Evolutionary conservation across 2,797 vertebrate genomes (phyloP).

Genomic region (Crax fasciolata): DNA sequence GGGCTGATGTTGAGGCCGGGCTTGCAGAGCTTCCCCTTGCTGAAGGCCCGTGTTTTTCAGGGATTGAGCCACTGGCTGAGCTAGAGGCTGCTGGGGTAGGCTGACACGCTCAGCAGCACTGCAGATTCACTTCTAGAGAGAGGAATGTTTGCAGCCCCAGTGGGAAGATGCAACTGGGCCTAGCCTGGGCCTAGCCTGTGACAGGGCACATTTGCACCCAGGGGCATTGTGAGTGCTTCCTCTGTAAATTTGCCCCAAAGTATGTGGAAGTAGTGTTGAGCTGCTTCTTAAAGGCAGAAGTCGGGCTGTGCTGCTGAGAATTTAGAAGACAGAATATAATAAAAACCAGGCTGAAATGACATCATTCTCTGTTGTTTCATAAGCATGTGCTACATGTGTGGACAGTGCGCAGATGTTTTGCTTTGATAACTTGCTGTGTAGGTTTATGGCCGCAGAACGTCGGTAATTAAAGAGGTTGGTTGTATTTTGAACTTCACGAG

Average conservation of each 20-base stretch:
- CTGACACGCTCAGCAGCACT: background rate
- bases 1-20: background rate
- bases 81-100: background rate
- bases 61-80: background rate
- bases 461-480: background rate
- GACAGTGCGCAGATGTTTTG: conserved; percentile 40
- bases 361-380: conserved; percentile 50
- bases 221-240: background rate
- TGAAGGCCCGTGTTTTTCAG: background rate
- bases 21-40: background rate
- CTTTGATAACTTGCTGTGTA: conserved; percentile 50
- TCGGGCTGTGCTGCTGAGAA: background rate
- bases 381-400: conserved; percentile 6
- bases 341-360: conserved; percentile 61
- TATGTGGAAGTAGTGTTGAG: background rate
- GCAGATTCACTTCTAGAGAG: background rate
- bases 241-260: background rate
- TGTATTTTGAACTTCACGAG: background rate
- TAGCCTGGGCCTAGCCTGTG: fast-evolving
- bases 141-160: background rate
- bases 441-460: background rate
- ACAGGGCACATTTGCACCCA: fast-evolving
- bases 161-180: background rate
- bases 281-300: background rate
- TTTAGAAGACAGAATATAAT: conserved; percentile 31